A percentile compares a stretch with the other conserved stretches of the same genome.
Evolutionary conservation across 1,140 invertebrate species (phyloP).

Genomic region (Micrasema longulum): DNA sequence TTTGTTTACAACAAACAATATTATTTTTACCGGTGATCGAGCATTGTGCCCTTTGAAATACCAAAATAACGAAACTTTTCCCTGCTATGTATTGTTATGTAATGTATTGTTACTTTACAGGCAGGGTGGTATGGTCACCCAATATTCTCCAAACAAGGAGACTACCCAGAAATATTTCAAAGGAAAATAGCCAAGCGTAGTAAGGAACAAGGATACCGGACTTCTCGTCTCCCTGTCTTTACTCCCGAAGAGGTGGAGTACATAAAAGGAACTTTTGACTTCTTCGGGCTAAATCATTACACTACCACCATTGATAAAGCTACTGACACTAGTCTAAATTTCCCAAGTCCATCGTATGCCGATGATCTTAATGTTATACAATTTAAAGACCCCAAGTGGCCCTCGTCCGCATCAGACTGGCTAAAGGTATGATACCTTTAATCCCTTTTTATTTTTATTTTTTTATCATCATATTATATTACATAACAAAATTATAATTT

Average conservation of each 20-base stretch:
- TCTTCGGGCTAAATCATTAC: slow-evolving; percentile 57
- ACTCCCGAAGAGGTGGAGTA: slow-evolving; percentile 67
- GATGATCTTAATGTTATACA: slow-evolving; percentile 44
- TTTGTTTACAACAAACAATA: no score
- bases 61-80: no score
- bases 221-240: slow-evolving; percentile 58
- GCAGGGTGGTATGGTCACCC: slow-evolving; percentile 57
- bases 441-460: slow-evolving; percentile 42
- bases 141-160: slow-evolving; percentile 56
- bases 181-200: slow-evolving; percentile 57
- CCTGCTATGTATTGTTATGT: no score
- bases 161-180: slow-evolving; percentile 59
- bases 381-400: slow-evolving; percentile 42
- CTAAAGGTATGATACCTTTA: slow-evolving; percentile 38
- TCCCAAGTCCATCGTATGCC: slow-evolving; percentile 34
- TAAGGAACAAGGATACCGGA: slow-evolving; percentile 56
- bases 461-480: slow-evolving; percentile 33
- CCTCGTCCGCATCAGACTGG: slow-evolving; percentile 44
- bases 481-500: no score
- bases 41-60: no score
- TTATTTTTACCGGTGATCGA: no score
- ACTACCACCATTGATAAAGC: slow-evolving; percentile 44
- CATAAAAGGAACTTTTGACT: slow-evolving; percentile 66
- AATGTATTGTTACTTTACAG: slow-evolving; percentile 52
- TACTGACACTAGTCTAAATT: slow-evolving; percentile 2